phyloP scores from a whole-genome alignment of 2,888 invertebrate genomes.

The Vanessa cardui region DNA sequence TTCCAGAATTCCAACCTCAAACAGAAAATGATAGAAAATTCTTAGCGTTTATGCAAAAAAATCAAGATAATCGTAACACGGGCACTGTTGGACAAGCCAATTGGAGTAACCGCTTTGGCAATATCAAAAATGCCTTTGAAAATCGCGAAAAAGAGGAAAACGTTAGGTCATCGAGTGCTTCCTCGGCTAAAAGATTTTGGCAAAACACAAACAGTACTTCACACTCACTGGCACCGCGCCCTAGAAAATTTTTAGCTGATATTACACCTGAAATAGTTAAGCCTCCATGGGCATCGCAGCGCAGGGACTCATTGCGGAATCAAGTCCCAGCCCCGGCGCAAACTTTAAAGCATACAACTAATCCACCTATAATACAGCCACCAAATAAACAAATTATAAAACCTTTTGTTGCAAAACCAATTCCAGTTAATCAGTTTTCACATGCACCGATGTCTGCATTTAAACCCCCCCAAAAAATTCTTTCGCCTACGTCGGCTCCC shows the following conservation, averaged over 20 bases:
- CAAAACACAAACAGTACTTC: constrained; percentile 82
- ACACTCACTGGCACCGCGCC: constrained; percentile 49
- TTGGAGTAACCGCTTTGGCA: constrained; percentile 92
- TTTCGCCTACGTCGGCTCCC: constrained; percentile 63
- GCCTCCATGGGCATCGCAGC: constrained; percentile 73
- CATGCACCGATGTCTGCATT: constrained; percentile 91
- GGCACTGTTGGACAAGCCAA: constrained; percentile 73
- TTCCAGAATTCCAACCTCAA: constrained; percentile 89
- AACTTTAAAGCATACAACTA: constrained; percentile 32
- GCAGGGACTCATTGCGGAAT: constrained; percentile 56
- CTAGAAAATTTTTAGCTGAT: constrained; percentile 56
- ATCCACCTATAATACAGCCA: constrained; percentile 31
- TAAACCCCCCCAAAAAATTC: constrained; percentile 81
- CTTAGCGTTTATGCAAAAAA: constrained; percentile 90
- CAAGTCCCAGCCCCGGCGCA: constrained; percentile 40
- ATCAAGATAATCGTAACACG: constrained; percentile 66
- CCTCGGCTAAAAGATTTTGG: constrained; percentile 84
- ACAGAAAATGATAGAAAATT: constrained; percentile 94
- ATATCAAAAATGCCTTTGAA: constrained; percentile 92
- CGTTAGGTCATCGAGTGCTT: constrained; percentile 71
- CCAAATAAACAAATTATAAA: constrained; percentile 64
- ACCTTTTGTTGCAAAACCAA: constrained; percentile 81
- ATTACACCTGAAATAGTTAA: constrained; percentile 61
- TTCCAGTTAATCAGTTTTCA: constrained; percentile 87
- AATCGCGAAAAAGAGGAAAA: constrained; percentile 68